Evolutionary conservation across 2,113 vertebrate genomes (phyloP).

Genomic region (Mus pahari): DNA sequence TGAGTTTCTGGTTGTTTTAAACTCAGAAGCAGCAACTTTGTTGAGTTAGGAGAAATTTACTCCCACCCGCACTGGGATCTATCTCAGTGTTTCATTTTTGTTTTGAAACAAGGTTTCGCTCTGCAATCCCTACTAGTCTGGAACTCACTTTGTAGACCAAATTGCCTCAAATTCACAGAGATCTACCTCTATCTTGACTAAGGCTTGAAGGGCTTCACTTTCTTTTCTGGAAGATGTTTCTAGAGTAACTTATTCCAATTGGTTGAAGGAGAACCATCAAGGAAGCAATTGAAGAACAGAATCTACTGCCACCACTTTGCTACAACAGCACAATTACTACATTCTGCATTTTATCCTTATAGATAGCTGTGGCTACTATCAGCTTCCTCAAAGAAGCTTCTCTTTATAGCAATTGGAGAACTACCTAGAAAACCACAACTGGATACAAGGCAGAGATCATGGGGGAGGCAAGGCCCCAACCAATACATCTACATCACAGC

Average conservation of each 20-base stretch:
- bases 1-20: slow-evolving; percentile 74
- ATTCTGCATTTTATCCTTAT: background rate
- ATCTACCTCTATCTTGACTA: slow-evolving; percentile 34
- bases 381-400: background rate
- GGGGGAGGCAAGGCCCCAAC: background rate
- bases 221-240: slow-evolving; percentile 32
- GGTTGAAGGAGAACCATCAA: slow-evolving; percentile 16
- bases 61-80: slow-evolving; percentile 28
- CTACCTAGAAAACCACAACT: background rate
- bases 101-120: background rate
- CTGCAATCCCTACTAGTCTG: background rate
- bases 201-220: slow-evolving; percentile 34
- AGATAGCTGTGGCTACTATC: background rate
- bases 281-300: background rate
- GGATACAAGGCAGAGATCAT: background rate
- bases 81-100: background rate
- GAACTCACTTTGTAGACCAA: background rate
- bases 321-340: too few species aligned
- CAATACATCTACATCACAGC: too few species aligned
- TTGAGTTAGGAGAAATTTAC: slow-evolving; percentile 58
- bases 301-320: background rate
- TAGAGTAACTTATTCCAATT: slow-evolving; percentile 12
- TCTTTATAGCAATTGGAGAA: background rate
- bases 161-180: background rate
- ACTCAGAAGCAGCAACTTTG: slow-evolving; percentile 68